Evolutionary conservation across 2,888 invertebrate genomes (phyloP), one percentile per base, ranked within the genome.

Genomic region (Chesias legatella): DNA sequence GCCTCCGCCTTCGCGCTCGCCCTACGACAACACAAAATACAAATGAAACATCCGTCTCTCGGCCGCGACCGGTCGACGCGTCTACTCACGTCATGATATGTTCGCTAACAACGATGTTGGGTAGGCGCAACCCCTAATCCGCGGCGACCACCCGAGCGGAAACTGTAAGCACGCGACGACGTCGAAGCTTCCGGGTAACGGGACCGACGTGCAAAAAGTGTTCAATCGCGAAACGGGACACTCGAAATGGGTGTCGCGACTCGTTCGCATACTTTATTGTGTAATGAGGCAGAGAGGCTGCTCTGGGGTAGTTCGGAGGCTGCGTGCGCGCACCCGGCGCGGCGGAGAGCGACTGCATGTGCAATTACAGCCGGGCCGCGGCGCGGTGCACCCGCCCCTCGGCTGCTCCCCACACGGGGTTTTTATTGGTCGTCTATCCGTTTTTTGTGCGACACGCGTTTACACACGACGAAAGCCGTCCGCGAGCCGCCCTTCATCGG

Each of bases 251-350:
- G 55, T 48, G 51, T 52, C 56, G 50, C 58, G 58, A 54, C 41
- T 56, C 49, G 56, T 56, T 58, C 67, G 72, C 71, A 72, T 75
- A 64, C 56, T 70, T 63, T 63, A 59, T 65, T 53, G 48, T 63
- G 52, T 56, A 65, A 56, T 48, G 50, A 64, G 59, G 56, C 56
- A 48, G 42, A 51, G 48, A 53, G 52, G 39, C 39, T 43, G 39
- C 41, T 53, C 52, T 51, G 60, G 56, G 60, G 64, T 45, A 47
- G 56, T 53, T 17, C 13, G 65, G 73, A 73, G 79, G 82, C 80
- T 85, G 85, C 86, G 86, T 88, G 85, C 85, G 79, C 82, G 79
- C 86, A 74, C 68, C 72, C 78, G 67, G 68, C 84, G 76, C 77
- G 80, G 71, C 79, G 69, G 69, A 72, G 67, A 73, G 66, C 64